These are phyloP conservation scores for Scomber scombrus DNA, from an alignment of 2,113 vertebrate genomes.

Conservation along the genomic window DNA sequence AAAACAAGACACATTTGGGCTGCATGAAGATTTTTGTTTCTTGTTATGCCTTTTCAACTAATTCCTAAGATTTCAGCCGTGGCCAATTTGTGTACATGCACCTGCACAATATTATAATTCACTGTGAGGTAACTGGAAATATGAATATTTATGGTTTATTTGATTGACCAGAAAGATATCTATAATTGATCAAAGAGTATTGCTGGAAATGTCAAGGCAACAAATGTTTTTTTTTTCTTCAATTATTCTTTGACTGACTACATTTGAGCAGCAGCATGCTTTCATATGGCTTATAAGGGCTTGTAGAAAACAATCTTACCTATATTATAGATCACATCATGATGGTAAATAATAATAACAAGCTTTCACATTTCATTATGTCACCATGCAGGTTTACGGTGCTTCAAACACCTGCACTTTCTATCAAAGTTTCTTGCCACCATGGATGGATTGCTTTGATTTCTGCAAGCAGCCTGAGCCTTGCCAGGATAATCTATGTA, in stretches of 20 bases:
- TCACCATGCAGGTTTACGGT: neutral
- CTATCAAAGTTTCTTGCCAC: conserved; percentile 1
- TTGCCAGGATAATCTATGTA: conserved; percentile 66
- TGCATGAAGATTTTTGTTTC: neutral
- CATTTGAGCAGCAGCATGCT: neutral
- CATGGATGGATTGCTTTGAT: conserved; percentile 58
- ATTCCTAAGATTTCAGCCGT: neutral
- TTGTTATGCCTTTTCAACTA: neutral
- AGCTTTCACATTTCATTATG: neutral
- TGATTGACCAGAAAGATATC: conserved; percentile 9
- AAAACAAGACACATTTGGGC: conserved; percentile 17
- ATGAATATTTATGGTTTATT: conserved; percentile 22
- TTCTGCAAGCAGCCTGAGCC: conserved; percentile 33
- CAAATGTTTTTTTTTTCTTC: neutral
- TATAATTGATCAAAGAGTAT: neutral
- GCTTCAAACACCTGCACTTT: conserved; percentile 5
- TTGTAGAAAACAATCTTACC: neutral
- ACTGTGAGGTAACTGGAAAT: conserved; percentile 8
- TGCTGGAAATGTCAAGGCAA: neutral
- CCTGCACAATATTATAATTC: conserved; percentile 18
- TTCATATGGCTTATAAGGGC: neutral
- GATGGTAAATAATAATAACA: neutral
- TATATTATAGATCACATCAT: no score
- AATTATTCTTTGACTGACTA: neutral
- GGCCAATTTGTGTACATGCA: conserved; percentile 9